Percentiles rank a stretch among this genome's conserved stretches.
Conservation (phyloP, 2,113 vertebrate species). For the Amblyornis subalaris region DNA sequence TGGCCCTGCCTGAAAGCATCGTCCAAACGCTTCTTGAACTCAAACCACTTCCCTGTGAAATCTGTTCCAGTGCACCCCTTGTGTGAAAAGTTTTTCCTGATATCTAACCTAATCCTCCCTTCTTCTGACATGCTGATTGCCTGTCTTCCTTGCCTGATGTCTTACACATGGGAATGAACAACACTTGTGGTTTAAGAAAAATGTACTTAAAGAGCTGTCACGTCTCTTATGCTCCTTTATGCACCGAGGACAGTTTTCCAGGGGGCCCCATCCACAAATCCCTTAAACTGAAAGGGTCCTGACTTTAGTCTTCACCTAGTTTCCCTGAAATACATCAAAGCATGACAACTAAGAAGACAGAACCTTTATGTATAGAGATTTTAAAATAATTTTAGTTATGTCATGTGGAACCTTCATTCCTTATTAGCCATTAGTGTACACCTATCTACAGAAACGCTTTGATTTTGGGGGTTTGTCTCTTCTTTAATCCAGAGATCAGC, state of each 20-base stretch:
- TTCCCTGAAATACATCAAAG: neutral
- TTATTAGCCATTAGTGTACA: neutral
- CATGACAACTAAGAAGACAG: neutral
- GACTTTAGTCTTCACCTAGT: neutral
- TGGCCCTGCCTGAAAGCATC: neutral
- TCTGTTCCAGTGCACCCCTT: neutral
- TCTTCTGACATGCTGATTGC: neutral
- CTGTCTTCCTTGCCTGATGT: neutral
- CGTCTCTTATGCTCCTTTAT: neutral
- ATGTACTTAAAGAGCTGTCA: neutral
- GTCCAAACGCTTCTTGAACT: neutral
- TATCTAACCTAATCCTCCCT: neutral
- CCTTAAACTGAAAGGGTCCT: neutral
- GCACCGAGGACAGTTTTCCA: neutral
- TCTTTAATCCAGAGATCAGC: neutral
- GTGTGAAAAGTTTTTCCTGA: neutral
- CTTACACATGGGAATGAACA: neutral
- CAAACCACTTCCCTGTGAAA: neutral
- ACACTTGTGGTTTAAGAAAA: neutral
- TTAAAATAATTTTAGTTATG: neutral
- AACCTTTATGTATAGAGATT: neutral
- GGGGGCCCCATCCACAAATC: neutral
- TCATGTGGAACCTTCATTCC: neutral
- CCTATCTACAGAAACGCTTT: neutral
- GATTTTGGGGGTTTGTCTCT: rapidly evolving